Percentiles rank a stretch among this genome's conserved stretches.
Evolutionary conservation across 1,140 invertebrate genomes (phyloP).

Genomic region (Trichomalopsis sarcophagae): DNA sequence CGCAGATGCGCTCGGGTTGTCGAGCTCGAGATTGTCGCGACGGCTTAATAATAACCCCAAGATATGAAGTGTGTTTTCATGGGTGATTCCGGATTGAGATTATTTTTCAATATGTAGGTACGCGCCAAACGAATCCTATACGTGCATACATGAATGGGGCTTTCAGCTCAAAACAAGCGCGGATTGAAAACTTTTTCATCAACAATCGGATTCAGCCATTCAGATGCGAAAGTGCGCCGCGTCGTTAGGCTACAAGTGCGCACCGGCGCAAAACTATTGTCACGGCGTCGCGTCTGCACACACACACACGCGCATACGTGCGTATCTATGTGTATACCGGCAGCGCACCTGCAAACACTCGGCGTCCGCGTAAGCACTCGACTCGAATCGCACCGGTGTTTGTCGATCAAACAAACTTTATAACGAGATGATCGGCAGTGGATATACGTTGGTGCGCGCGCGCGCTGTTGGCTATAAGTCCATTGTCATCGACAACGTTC

Average conservation of each 20-base stretch:
- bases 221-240: neutral
- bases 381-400: constrained; percentile 53
- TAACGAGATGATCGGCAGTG: constrained; percentile 61
- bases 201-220: neutral
- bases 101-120: too few relatives aligned
- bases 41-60: constrained; percentile 37
- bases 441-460: neutral
- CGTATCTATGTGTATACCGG: neutral
- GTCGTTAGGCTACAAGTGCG: neutral
- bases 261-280: neutral
- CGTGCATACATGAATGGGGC: too few relatives aligned
- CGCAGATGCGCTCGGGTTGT: constrained; percentile 40
- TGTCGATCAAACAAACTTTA: constrained; percentile 65
- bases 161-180: neutral
- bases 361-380: neutral
- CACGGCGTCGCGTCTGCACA: neutral
- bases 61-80: constrained; percentile 6
- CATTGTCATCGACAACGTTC: neutral
- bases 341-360: neutral
- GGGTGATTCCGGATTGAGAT: too few relatives aligned
- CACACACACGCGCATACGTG: neutral
- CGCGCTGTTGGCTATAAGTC: neutral
- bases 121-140: too few relatives aligned
- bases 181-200: neutral
- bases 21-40: constrained; percentile 35